phyloP scores from a whole-genome alignment of 2,113 vertebrate genomes.

The Ceratotherium simum region DNA sequence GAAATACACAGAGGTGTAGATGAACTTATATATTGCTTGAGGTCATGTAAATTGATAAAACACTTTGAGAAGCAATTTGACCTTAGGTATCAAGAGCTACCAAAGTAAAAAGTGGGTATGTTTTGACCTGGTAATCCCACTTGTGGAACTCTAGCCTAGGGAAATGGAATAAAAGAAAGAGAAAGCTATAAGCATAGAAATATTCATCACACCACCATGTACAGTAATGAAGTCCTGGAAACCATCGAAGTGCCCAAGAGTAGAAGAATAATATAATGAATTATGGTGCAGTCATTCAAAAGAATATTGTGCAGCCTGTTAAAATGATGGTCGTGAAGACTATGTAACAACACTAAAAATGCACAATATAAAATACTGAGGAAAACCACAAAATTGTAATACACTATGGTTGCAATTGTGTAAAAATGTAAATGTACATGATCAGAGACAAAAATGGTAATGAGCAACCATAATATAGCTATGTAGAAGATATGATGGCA shows the following conservation, averaged over 20 bases:
- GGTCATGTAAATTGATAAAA: background rate
- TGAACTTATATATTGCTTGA: background rate
- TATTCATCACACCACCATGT: background rate
- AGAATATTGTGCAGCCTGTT: background rate
- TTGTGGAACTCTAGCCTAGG: background rate
- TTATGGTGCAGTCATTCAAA: background rate
- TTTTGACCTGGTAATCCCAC: constrained; percentile 9
- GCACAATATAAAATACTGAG: background rate
- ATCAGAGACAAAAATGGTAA: constrained; percentile 45
- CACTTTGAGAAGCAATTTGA: constrained; percentile 30
- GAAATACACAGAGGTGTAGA: background rate
- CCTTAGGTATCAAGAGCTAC: constrained; percentile 1
- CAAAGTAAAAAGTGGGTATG: background rate
- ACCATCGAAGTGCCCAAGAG: background rate
- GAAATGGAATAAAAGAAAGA: background rate
- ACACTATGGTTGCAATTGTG: background rate
- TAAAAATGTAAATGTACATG: constrained; percentile 32
- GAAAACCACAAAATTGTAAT: constrained; percentile 15
- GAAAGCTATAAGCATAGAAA: background rate
- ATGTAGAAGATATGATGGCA: background rate
- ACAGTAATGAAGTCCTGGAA: background rate
- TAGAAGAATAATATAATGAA: background rate
- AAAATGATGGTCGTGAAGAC: background rate
- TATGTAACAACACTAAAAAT: background rate
- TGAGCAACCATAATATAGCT: background rate